Conservation (phyloP, 1,140 invertebrate species). For the Stenopsyche tienmushanensis region DNA sequence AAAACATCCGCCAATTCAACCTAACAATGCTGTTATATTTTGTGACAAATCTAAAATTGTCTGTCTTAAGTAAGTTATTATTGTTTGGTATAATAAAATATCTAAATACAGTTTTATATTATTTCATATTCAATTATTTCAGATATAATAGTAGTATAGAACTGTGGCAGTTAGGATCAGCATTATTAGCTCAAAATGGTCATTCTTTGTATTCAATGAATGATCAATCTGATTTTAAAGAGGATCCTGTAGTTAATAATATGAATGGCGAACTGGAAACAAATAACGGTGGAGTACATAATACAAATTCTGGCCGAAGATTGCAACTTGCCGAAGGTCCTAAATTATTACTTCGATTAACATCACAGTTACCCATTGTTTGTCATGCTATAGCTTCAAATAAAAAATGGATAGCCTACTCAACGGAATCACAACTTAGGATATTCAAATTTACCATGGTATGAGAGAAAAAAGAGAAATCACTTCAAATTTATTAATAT, state of each 20-base stretch:
- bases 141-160: constrained; percentile 69
- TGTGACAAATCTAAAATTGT: constrained; percentile 61
- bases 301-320: constrained; percentile 38
- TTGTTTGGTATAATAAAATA: constrained; percentile 54
- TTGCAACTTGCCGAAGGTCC: constrained; percentile 59
- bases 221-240: constrained; percentile 30
- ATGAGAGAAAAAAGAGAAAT: too few species aligned
- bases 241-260: constrained; percentile 13
- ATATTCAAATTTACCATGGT: constrained; percentile 66
- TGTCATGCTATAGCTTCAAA: constrained; percentile 68
- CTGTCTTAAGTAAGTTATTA: constrained; percentile 66
- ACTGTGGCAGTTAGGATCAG: constrained; percentile 64
- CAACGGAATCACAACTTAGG: constrained; percentile 64
- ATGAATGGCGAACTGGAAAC: constrained; percentile 41
- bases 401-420: constrained; percentile 71
- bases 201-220: constrained; percentile 42
- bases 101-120: constrained; percentile 45
- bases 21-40: constrained; percentile 61
- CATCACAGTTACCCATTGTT: constrained; percentile 61
- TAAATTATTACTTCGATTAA: constrained; percentile 65
- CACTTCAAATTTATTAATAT: too few species aligned
- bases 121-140: constrained; percentile 48
- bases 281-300: constrained; percentile 33
- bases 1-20: constrained; percentile 71
- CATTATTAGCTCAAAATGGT: constrained; percentile 45